Conservation (phyloP, 2,888 invertebrate species). For the Drosophila birchii region DNA sequence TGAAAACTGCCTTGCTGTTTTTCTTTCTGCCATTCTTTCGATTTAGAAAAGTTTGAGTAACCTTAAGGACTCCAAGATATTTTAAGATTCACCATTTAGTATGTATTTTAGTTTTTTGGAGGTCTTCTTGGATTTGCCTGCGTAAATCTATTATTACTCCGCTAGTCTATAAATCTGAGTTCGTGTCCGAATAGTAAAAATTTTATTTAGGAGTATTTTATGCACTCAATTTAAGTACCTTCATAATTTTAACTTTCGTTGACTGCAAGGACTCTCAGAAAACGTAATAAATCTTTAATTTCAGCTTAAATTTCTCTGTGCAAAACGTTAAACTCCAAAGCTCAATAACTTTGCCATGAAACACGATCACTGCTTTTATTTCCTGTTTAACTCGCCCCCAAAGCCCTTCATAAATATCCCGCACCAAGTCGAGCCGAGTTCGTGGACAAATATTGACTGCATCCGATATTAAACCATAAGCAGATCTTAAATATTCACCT, state of each 20-base stretch:
- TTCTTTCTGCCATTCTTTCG: too few species aligned
- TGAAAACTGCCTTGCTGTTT: not conserved
- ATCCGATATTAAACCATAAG: constrained; percentile 15
- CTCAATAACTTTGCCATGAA: not conserved
- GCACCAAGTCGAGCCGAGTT: not conserved
- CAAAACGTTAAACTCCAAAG: not conserved
- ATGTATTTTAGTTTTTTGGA: not conserved
- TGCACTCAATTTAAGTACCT: not conserved
- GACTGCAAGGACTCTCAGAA: not conserved
- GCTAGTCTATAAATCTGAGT: too few species aligned
- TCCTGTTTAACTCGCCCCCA: not conserved
- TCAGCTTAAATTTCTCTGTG: not conserved
- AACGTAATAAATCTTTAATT: not conserved
- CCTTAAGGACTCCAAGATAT: not conserved
- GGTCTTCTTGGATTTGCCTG: not conserved
- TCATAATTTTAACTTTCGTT: not conserved
- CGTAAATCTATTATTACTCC: too few species aligned
- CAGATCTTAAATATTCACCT: constrained; percentile 35
- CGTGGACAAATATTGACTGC: constrained; percentile 21
- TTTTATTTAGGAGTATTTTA: not conserved
- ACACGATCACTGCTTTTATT: not conserved
- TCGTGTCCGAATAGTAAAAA: too few species aligned
- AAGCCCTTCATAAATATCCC: not conserved
- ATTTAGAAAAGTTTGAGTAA: not conserved
- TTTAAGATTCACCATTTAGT: not conserved